Percentiles rank a stretch among this genome's conserved stretches.
Conservation (phyloP, 2,888 invertebrate species). For the Cerastoderma edule region DNA sequence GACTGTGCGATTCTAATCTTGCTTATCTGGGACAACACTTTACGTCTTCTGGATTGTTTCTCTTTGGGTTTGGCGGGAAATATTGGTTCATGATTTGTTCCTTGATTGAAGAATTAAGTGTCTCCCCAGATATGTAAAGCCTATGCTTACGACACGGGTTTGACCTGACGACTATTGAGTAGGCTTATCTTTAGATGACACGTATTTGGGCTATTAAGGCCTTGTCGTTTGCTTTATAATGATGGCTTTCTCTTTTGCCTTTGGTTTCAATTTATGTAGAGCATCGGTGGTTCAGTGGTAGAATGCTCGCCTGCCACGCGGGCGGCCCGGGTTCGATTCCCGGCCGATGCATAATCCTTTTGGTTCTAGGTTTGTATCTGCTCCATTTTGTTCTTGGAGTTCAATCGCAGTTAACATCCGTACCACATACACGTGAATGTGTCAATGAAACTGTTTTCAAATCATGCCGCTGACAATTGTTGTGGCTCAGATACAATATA, state of each 20-base stretch:
- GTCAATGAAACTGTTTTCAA: background rate
- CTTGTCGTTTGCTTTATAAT: too few species aligned
- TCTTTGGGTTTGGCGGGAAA: too few species aligned
- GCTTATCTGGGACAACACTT: too few species aligned
- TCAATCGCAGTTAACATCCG: background rate
- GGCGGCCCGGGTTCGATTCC: conserved; percentile 16
- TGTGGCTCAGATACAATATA: background rate
- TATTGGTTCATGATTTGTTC: background rate
- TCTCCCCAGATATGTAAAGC: too few species aligned
- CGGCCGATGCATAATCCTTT: conserved; percentile 1
- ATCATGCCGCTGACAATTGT: background rate
- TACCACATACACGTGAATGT: background rate
- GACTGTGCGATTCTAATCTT: too few species aligned
- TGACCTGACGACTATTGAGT: too few species aligned
- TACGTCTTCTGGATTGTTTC: too few species aligned
- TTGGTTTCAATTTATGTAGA: background rate
- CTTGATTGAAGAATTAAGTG: background rate
- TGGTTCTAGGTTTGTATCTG: background rate
- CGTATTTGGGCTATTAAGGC: too few species aligned
- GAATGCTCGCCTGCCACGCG: conserved; percentile 16
- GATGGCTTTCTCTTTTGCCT: too few species aligned
- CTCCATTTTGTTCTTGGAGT: background rate
- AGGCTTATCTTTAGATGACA: too few species aligned
- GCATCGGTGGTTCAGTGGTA: conserved; percentile 16
- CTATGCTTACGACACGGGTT: too few species aligned